Conservation (phyloP, 1,140 invertebrate genomes). For the Drosophila sp. region DNA sequence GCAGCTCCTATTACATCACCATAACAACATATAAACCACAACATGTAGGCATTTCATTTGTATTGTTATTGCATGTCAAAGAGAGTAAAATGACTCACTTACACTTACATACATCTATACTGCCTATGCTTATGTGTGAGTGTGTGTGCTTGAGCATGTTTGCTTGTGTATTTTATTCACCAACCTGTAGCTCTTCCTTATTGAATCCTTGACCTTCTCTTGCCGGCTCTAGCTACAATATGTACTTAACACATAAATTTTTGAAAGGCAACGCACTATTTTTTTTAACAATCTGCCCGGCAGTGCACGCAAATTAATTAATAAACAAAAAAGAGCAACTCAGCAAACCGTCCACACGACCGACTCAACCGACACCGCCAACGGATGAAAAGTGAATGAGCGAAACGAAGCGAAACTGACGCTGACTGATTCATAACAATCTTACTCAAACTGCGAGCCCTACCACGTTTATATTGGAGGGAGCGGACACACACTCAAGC, state of each 20-base stretch:
- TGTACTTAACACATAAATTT: slow-evolving; percentile 18
- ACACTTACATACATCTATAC: not conserved
- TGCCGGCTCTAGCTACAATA: slow-evolving; percentile 22
- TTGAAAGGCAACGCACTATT: slow-evolving; percentile 1
- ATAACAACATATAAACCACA: slow-evolving; percentile 20
- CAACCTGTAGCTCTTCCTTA: slow-evolving; percentile 69
- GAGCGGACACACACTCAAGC: slow-evolving; percentile 10
- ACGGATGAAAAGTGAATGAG: slow-evolving; percentile 67
- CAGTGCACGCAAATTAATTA: slow-evolving; percentile 22
- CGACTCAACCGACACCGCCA: slow-evolving; percentile 59
- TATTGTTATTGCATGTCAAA: slow-evolving; percentile 17
- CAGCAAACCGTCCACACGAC: slow-evolving; percentile 42
- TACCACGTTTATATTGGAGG: slow-evolving; percentile 50
- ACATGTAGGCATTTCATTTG: slow-evolving; percentile 24
- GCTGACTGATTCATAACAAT: slow-evolving; percentile 69
- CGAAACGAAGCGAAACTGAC: slow-evolving; percentile 44
- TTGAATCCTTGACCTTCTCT: slow-evolving; percentile 9
- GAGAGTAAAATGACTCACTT: slow-evolving; percentile 31
- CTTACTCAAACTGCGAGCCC: slow-evolving; percentile 44
- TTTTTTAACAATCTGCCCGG: not conserved
- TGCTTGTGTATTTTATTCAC: slow-evolving; percentile 32
- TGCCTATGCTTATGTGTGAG: not conserved
- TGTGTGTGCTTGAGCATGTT: slow-evolving; percentile 1
- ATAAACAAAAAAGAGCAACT: slow-evolving; percentile 21
- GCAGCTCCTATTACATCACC: slow-evolving; percentile 67